Base-by-base conservation (phyloP, 2,888 invertebrate genomes). In the Amphiduros pacificus region DNA sequence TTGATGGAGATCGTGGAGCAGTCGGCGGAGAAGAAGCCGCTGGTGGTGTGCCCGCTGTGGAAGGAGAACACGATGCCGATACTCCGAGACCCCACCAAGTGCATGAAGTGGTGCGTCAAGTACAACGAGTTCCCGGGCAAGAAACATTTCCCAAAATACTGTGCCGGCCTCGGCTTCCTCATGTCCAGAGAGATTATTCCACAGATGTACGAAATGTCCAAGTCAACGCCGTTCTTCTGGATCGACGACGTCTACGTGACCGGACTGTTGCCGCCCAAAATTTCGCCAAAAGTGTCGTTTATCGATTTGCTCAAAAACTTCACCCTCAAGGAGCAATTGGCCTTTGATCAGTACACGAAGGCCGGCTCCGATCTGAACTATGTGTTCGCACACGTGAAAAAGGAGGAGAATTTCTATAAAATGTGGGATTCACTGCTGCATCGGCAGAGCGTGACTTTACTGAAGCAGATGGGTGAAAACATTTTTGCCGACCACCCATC, bases 301-400 rank as follows among this genome's bases (percentile, higher is more conserved):
- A 63, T 74, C 22, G 68, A 73, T 60, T 59, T 94, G 68, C 85
- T 93, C 6, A 93, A 93, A 83, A 94, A 94, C 82, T 93, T 95
- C 61, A 94, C 92, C 4, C 85, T 94, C 56, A 93, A 92, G 22
- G 60, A 63, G 44, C 55, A 63, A 1, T 6, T 50, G 5, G 66
- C 63, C n/a, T 36, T 59, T 5, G 63, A 62, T 20, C 36, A 66
- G 17, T 65, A 64, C 50, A 44, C 48, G 41, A 50, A 69, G 28
- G 20, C 20, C 17, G 40, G 28, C 6, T 11, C 26, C 17, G 11
- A 41, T n/a, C 14, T 66, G 14, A 49, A 48, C 24, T 50, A 53
- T 24, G 51, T 60, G 6, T 48, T 67, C 22, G 41, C 57, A 14
- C 66, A 69, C 40, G 60, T 63, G 2, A 59, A 60, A 29, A 41